phyloP scores from a whole-genome alignment of 2,797 vertebrate genomes.

The Poeciliopsis gracilis region DNA sequence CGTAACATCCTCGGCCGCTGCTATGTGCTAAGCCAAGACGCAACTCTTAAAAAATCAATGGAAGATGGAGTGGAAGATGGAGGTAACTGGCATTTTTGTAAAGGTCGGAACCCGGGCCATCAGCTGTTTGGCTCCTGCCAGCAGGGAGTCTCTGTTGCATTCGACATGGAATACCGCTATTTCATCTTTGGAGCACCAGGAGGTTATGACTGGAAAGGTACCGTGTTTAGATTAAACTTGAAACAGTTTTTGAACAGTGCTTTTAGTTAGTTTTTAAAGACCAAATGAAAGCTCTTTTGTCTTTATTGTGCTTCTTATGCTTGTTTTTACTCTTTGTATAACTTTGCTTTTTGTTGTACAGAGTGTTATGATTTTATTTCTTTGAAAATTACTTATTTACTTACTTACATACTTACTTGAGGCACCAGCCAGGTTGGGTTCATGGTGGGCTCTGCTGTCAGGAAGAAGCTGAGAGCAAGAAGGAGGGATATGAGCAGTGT shows the following conservation, averaged over 20 bases:
- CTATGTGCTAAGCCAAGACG: slow-evolving; percentile 89
- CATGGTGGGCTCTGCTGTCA: too few species aligned
- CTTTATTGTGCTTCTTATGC: too few species aligned
- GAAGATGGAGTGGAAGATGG: slow-evolving; percentile 90
- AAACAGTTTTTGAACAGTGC: too few species aligned
- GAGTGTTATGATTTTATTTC: too few species aligned
- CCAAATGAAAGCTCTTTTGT: too few species aligned
- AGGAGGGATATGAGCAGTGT: too few species aligned
- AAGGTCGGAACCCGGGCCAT: slow-evolving; percentile 84
- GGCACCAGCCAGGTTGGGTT: neutral
- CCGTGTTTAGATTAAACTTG: neutral
- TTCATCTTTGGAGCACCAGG: slow-evolving; percentile 95
- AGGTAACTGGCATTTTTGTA: slow-evolving; percentile 90
- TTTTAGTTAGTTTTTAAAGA: too few species aligned
- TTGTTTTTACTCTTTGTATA: too few species aligned
- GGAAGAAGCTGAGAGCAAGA: too few species aligned
- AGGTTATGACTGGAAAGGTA: slow-evolving; percentile 99
- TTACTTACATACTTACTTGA: too few species aligned
- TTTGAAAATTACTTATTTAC: too few species aligned
- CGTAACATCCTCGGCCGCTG: slow-evolving; percentile 93
- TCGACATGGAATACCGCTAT: slow-evolving; percentile 92
- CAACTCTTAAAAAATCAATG: slow-evolving; percentile 72
- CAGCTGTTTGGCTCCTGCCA: slow-evolving; percentile 95
- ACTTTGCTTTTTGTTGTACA: too few species aligned
- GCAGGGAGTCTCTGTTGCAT: slow-evolving; percentile 93